A percentile compares a stretch with the other conserved stretches of the same genome.
Evolutionary conservation across 2,888 invertebrate species (phyloP).

Genomic region (Loripinus fragilis): DNA sequence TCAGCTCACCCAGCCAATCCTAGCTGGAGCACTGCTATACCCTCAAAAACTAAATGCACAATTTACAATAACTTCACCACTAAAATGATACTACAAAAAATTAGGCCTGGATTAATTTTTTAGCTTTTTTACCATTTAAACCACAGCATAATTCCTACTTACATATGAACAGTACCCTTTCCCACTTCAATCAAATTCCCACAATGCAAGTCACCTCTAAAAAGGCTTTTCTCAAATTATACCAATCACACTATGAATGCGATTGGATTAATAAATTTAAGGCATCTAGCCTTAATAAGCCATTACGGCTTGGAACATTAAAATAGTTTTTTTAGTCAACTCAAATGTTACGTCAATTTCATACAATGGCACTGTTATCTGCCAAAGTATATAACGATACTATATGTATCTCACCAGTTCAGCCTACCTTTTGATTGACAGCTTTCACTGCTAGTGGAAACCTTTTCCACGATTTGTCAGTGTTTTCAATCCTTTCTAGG

Average conservation of each 20-base stretch:
- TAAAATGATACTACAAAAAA: not conserved
- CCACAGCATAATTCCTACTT: slow-evolving; percentile 13
- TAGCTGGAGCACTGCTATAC: no score
- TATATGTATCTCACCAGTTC: not conserved
- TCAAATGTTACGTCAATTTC: not conserved
- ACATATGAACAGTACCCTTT: not conserved
- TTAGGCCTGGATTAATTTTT: not conserved
- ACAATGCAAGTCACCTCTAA: not conserved
- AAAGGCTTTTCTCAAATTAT: slow-evolving; percentile 7
- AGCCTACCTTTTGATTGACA: slow-evolving; percentile 7
- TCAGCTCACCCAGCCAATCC: no score
- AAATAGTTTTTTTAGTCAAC: not conserved
- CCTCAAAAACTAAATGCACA: not conserved
- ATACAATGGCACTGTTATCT: not conserved
- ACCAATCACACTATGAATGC: no score
- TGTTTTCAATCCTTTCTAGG: not conserved
- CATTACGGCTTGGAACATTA: not conserved
- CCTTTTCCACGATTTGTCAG: not conserved
- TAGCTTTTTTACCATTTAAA: slow-evolving; percentile 7
- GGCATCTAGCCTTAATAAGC: not conserved
- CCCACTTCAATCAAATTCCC: not conserved
- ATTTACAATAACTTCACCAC: slow-evolving; percentile 1
- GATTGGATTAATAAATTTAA: no score
- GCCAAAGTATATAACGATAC: not conserved
- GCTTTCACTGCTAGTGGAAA: not conserved